Conservation (phyloP, 2,113 vertebrate genomes). For the Haemorhous mexicanus region DNA sequence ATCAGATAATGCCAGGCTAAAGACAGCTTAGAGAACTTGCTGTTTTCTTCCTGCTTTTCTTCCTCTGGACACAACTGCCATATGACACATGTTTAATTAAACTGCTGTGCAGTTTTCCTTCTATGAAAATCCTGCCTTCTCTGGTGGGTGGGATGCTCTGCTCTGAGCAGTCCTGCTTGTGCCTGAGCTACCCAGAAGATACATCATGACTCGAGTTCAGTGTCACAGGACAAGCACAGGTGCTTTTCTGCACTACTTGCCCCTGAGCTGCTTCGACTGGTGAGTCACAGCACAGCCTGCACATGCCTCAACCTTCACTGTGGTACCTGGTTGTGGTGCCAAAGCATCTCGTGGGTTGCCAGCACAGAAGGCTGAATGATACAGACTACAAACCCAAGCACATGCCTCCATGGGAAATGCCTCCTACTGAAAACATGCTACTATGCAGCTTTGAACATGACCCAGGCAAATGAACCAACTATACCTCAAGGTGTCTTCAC, state of each 20-base stretch:
- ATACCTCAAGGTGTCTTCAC: background rate
- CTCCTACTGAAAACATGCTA: background rate
- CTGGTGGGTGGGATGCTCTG: background rate
- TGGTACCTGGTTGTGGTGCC: background rate
- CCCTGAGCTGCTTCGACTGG: rapidly evolving
- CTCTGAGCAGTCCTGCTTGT: background rate
- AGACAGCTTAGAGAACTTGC: background rate
- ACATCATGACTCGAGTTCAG: background rate
- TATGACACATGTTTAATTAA: background rate
- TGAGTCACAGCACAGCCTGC: rapidly evolving
- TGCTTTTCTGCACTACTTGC: background rate
- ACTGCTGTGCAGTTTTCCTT: background rate
- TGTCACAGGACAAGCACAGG: background rate
- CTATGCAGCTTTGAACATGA: background rate
- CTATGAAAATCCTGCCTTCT: background rate
- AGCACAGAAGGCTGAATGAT: background rate
- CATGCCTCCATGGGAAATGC: background rate
- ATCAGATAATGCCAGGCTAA: background rate
- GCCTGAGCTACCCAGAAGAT: background rate
- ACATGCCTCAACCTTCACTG: background rate
- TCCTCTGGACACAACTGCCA: background rate
- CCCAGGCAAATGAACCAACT: background rate
- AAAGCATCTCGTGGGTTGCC: background rate
- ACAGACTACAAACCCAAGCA: background rate
- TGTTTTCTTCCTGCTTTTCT: background rate